phyloP scores from a whole-genome alignment of 2,888 invertebrate species.

The Phyllotreta cruciferae region DNA sequence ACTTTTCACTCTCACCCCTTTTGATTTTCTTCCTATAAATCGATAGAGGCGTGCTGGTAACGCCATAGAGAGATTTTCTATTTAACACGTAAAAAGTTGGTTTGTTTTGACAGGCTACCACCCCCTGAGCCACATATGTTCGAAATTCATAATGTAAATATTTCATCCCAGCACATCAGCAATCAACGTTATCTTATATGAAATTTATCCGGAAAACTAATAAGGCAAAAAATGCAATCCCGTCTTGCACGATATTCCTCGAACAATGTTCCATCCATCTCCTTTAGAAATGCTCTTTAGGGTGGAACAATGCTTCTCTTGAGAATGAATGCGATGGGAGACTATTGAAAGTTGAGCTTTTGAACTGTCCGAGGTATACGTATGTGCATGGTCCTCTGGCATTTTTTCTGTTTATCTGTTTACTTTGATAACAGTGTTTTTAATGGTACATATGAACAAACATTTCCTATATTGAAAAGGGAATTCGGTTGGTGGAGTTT shows the following conservation, averaged over 20 bases:
- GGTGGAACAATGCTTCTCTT: conserved; percentile 25
- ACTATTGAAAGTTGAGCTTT: conserved; percentile 25
- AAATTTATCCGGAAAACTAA: conserved; percentile 12
- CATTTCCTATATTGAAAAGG: conserved; percentile 10
- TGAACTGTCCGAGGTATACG: conserved; percentile 20
- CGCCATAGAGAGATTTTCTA: conserved; percentile 19
- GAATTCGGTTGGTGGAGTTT: background rate
- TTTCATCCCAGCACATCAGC: too few species aligned
- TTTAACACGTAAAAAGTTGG: conserved; percentile 30
- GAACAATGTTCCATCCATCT: conserved; percentile 20
- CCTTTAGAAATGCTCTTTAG: conserved; percentile 23
- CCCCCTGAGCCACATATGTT: conserved; percentile 34
- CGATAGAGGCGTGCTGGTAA: conserved; percentile 5
- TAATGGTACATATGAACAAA: conserved; percentile 25
- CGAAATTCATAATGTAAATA: conserved; percentile 33
- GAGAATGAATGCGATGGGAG: conserved; percentile 23
- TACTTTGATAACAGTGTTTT: conserved; percentile 26
- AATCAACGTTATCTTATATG: background rate
- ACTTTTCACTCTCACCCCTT: background rate
- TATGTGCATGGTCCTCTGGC: conserved; percentile 14
- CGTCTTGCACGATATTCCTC: conserved; percentile 13
- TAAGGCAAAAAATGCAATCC: background rate
- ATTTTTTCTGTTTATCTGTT: conserved; percentile 22
- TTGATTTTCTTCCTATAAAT: conserved; percentile 12
- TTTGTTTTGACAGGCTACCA: conserved; percentile 37